Evolutionary conservation across 2,888 invertebrate genomes (phyloP), one percentile per base, ranked within the genome.

Genomic region (Drosophila birchii): DNA sequence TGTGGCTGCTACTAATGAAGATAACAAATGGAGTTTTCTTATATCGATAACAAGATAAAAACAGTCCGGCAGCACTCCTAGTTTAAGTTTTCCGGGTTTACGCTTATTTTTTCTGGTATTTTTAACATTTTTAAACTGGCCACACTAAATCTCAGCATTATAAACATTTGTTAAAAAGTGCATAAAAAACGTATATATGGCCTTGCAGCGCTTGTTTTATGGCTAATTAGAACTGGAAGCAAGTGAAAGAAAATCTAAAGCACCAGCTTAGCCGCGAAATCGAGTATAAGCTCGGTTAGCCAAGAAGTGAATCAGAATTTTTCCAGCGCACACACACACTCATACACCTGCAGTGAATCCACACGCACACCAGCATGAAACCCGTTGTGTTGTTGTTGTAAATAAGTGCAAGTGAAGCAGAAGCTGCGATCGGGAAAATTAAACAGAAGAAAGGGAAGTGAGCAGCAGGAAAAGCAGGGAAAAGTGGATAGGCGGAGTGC

Each of bases 361-460:
- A 72, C 68, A 36, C 58, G 61, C 64, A 70, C 73, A 79, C 69
- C 70, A 66, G 66, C 72, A 75, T 69, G 66, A 79, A 85, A 87
- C 84, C 71, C 87, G 84, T 75, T 71, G 61, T 75, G 44, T 53
- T 67, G 68, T 59, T 29, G 29, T 29, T 51, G 66, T 66, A 76
- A 85, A 85, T 86, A 88, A 86, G 86, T 86, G 88, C 88, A 86
- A 86, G 86, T 86, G 86, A 83, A 85, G 78, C 88, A 79, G 80
- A 75, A 64, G 61, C 67, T 61, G 60, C 67, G 41, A 66, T 70
- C 73, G 57, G 55, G 55, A 66, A 66, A 79, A 79, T 64, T 63
- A 75, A 63, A 47, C 51, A 61, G 61, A 70, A 74, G 44, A 69
- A 70, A 62, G 67, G 74, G 66, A 69, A 78, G 67, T 68, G 55